Conservation (phyloP, 2,113 vertebrate species). For the Shinisaurus crocodilurus region DNA sequence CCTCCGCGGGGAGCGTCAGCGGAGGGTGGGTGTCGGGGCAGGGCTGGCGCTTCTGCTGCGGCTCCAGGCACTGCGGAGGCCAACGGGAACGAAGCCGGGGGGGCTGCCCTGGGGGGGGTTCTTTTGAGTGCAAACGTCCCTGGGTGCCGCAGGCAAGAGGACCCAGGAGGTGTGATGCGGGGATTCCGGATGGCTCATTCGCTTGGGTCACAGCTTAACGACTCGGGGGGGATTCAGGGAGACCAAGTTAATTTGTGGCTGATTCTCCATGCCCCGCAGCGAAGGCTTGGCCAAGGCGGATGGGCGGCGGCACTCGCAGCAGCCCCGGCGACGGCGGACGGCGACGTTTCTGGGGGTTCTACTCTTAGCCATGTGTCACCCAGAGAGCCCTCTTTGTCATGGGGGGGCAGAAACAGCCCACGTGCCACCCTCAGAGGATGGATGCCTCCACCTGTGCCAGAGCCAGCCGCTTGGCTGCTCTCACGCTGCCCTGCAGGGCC, state of each 20-base stretch:
- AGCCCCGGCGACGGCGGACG: too few relatives aligned
- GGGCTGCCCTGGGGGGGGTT: too few relatives aligned
- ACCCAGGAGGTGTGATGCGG: too few relatives aligned
- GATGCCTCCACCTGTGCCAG: background rate
- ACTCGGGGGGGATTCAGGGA: background rate
- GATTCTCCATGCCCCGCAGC: background rate
- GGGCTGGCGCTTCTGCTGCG: too few relatives aligned
- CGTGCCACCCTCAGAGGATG: background rate
- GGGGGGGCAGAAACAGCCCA: background rate
- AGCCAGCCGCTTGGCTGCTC: background rate
- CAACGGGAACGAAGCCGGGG: too few relatives aligned
- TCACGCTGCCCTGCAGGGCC: too few relatives aligned
- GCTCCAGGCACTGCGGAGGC: too few relatives aligned
- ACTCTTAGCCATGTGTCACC: background rate
- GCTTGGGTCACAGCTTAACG: background rate
- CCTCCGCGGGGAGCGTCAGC: too few relatives aligned
- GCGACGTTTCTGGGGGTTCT: too few relatives aligned
- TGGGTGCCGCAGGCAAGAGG: too few relatives aligned
- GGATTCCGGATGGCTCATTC: background rate
- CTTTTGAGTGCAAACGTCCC: too few relatives aligned
- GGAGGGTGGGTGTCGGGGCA: too few relatives aligned
- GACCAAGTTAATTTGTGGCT: background rate
- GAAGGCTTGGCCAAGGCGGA: background rate
- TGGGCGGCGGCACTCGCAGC: background rate
- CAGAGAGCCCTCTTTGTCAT: background rate